Base-by-base conservation (phyloP, 2,797 vertebrate genomes). In the Silurus lanzhouensis region DNA sequence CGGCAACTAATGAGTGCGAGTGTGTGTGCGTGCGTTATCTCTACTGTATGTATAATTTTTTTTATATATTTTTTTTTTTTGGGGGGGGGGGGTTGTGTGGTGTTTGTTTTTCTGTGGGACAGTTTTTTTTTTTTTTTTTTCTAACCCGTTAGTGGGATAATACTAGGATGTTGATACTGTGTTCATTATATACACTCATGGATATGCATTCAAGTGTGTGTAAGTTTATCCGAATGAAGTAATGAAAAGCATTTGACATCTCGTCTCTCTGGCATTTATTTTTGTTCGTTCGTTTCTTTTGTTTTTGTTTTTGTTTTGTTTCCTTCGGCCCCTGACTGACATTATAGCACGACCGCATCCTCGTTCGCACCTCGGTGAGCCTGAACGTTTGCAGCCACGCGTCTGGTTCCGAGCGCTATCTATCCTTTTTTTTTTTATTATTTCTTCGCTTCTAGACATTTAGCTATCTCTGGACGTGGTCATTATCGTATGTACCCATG, bases 401-500 rank as follows among this genome's bases (percentile, higher is more conserved):
- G 89, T 87, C 92, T 90, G 91, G 91, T 72, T 85, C 75, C 52
- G 78, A 83, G 78, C 93, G 90, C 63, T 87, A n/a, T 55, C 20
- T 57, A 19, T 75, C 31, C 3, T 91, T 90, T 90, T 92, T 91
- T 92, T 90, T 89, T 92, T 92, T 93, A 92, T 91, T 91, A 0
- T 38, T 38, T 3, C 38, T 38, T 38, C 38, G 38, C 38, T 38
- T 38, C 38, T 38, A 94, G 92, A 93, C 92, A 90, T 88, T 91
- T 84, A 84, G 77, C 82, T 92, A 92, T 89, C 91, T 89, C 92
- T 94, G 92, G 89, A 93, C 91, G 92, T 95, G 92, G 89, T 90
- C 93, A 92, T 61, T 92, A 91, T 93, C 94, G 91, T 94, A 94
- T 94, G 94, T 94, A 93, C 92, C 94, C 93, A 93, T 93, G 92